Percentiles rank a stretch among this genome's conserved stretches.
Conservation (phyloP, 2,113 vertebrate species). For the Cephalopterus ornatus region DNA sequence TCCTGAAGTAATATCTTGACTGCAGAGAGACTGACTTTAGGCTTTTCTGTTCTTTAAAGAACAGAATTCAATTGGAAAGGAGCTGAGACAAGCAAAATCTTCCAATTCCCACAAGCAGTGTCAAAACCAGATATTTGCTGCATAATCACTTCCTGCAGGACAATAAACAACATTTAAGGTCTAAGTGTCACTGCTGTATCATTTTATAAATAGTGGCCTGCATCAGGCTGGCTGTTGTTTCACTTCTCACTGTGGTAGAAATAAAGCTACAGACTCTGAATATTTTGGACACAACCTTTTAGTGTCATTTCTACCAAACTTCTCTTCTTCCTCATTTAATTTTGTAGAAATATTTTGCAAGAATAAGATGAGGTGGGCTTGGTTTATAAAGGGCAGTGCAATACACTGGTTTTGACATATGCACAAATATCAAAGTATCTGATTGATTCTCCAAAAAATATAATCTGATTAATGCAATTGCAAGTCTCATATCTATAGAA, state of each 20-base stretch:
- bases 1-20: background rate
- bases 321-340: background rate
- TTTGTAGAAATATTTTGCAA: background rate
- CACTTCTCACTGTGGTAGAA: background rate
- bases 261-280: background rate
- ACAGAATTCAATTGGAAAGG: background rate
- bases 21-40: background rate
- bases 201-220: background rate
- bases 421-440: background rate
- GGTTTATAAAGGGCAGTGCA: background rate
- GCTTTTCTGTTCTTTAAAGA: background rate
- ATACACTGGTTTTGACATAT: background rate
- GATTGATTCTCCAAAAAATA: background rate
- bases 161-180: background rate
- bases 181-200: background rate
- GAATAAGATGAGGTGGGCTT: background rate
- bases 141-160: background rate
- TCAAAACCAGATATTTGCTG: background rate
- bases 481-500: background rate
- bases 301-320: background rate
- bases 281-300: background rate
- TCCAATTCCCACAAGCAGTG: background rate
- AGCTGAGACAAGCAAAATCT: constrained; percentile 8
- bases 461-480: background rate
- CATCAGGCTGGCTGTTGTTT: background rate